phyloP scores from a whole-genome alignment of 92 coral and sea anemone genomes.

The Heliopora coerulea region DNA sequence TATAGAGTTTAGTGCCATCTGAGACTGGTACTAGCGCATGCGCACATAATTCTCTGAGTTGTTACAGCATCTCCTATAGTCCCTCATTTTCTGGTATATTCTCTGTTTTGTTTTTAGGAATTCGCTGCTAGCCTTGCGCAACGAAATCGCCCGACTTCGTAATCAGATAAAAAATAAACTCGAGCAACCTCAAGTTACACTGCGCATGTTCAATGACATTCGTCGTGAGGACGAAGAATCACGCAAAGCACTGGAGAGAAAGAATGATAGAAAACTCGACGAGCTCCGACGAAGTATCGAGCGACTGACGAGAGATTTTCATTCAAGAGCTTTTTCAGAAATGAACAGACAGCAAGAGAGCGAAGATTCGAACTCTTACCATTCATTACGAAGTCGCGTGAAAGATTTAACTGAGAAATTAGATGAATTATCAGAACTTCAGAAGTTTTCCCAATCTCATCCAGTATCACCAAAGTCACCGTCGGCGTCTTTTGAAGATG shows the following conservation, averaged over 20 bases:
- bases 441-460: neutral
- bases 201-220: constrained; percentile 87
- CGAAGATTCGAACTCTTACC: neutral
- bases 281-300: constrained; percentile 82
- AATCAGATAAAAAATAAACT: constrained; percentile 72
- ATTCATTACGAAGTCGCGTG: constrained; percentile 7
- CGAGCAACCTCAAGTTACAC: constrained; percentile 67
- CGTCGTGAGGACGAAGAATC: constrained; percentile 91
- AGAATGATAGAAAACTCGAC: constrained; percentile 77
- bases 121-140: constrained; percentile 70
- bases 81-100: too few relatives aligned
- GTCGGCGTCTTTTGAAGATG: constrained; percentile 55
- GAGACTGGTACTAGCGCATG: too few relatives aligned
- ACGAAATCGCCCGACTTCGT: constrained; percentile 72
- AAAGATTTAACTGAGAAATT: constrained; percentile 5
- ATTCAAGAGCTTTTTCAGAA: constrained; percentile 44
- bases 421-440: constrained; percentile 17
- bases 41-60: too few relatives aligned
- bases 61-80: too few relatives aligned
- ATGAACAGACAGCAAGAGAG: constrained; percentile 37
- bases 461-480: constrained; percentile 28
- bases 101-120: constrained; percentile 53
- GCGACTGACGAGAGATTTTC: constrained; percentile 55
- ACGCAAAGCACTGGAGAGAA: constrained; percentile 80
- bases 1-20: too few relatives aligned